phyloP scores from a whole-genome alignment of 2,888 invertebrate species.

The Pilophorus perplexus region DNA sequence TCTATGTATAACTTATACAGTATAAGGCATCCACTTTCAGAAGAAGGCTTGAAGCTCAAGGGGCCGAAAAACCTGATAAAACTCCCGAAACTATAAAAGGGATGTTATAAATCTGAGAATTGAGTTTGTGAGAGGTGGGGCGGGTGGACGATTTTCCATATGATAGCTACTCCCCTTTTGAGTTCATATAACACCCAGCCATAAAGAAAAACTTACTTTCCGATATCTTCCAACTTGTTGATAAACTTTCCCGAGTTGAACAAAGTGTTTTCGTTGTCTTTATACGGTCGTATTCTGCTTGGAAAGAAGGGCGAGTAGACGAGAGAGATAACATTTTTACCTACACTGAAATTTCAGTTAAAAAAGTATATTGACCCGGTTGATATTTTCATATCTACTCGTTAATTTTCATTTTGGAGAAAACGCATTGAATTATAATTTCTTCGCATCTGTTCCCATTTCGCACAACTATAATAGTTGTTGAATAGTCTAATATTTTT shows the following conservation, averaged over 20 bases:
- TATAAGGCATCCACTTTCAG: neutral
- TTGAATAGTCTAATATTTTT: too few species aligned
- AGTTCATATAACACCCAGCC: neutral
- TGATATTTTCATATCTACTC: too few species aligned
- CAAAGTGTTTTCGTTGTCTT: too few species aligned
- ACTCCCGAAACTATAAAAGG: conserved; percentile 11
- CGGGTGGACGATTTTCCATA: conserved; percentile 19
- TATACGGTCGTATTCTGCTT: too few species aligned
- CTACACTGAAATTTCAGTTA: too few species aligned
- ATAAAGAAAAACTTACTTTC: neutral
- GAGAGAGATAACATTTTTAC: too few species aligned
- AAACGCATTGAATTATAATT: too few species aligned
- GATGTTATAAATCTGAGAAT: conserved; percentile 26
- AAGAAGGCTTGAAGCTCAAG: conserved; percentile 14
- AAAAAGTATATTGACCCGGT: too few species aligned
- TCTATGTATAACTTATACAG: neutral
- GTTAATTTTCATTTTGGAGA: too few species aligned
- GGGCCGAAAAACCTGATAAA: conserved; percentile 26
- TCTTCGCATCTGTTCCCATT: too few species aligned
- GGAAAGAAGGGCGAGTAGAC: too few species aligned
- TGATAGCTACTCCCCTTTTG: neutral
- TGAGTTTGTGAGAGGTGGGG: conserved; percentile 20
- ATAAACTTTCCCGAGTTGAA: neutral
- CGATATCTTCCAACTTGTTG: neutral
- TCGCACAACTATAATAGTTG: too few species aligned